Evolutionary conservation across 2,113 vertebrate species (phyloP), one percentile per base, ranked within the genome.

Genomic region (Mus musculus): DNA sequence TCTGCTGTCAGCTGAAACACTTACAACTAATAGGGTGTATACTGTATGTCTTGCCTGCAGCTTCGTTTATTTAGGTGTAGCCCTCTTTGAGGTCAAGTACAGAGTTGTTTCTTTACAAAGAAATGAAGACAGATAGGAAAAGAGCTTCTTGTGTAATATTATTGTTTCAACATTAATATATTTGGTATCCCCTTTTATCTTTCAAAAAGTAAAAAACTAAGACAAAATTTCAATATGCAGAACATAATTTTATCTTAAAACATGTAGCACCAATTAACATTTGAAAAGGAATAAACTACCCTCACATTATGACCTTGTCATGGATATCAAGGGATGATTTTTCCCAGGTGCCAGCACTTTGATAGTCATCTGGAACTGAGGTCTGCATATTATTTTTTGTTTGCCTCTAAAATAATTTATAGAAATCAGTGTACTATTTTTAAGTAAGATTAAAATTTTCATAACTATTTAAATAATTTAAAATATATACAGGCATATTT

Each of bases 161-260:
- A 94, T 86, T 72, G 89, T 84, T 95, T 89, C 94, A 96, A 88
- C n/a, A 88, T 16, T 56, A 24, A 28, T 46, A n/a, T 52, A 26
- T 71, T 54, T 71, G 26, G 7, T 63, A 63, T 46, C 14, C 42
- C 16, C 24, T 49, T 86, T 65, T 87, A 46, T 14, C 42, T 10
- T 69, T 63, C 42, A 52, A 86, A 22, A 39, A 84, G 52, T 42
- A 42, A 59, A 42, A 49, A 86, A 46, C 86, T 90, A 93, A 49
- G 24, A 46, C 11, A 26, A 89, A 72, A 73, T 89, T 93, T 86
- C 19, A 89, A 89, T 89, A 85, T 59, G 77, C 4, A 90, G 22
- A 30, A 59, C 24, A 86, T 42, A 96, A 76, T 33, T 72, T 91
- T 46, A 92, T 73, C 22, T 49, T 13, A 95, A 94, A 89, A 76